Conservation (phyloP, 2,113 vertebrate species). For the Hypocryptadius cinnamomeus region DNA sequence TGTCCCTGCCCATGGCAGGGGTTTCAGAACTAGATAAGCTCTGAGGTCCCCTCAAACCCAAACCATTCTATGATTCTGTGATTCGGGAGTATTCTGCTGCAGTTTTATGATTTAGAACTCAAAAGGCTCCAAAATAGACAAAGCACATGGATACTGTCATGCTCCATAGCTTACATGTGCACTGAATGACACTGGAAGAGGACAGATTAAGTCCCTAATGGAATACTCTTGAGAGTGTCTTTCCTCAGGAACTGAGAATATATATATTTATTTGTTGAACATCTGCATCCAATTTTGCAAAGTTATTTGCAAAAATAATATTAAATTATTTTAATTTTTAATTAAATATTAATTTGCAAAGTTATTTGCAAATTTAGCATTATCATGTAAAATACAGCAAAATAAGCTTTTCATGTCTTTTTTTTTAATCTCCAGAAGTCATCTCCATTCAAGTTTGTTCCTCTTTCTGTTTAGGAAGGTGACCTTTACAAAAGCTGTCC, state of each 20-base stretch:
- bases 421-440: neutral
- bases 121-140: neutral
- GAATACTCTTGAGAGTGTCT: neutral
- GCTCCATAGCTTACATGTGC: neutral
- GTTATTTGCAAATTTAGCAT: neutral
- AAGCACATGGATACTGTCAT: neutral
- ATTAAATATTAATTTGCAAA: neutral
- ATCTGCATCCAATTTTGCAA: neutral
- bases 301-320: too few relatives aligned
- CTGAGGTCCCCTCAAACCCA: neutral
- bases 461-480: slow-evolving; percentile 14
- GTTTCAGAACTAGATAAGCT: neutral
- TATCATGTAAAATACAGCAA: neutral
- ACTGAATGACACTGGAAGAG: neutral
- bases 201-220: neutral
- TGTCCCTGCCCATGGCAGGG: neutral
- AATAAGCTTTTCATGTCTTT: neutral
- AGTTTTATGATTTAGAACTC: neutral
- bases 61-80: neutral
- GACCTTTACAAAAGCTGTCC: slow-evolving; percentile 29
- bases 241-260: neutral
- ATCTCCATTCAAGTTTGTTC: neutral
- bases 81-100: neutral
- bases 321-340: too few relatives aligned
- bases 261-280: neutral